phyloP scores from a whole-genome alignment of 2,888 invertebrate species.

The Amitus sp. region DNA sequence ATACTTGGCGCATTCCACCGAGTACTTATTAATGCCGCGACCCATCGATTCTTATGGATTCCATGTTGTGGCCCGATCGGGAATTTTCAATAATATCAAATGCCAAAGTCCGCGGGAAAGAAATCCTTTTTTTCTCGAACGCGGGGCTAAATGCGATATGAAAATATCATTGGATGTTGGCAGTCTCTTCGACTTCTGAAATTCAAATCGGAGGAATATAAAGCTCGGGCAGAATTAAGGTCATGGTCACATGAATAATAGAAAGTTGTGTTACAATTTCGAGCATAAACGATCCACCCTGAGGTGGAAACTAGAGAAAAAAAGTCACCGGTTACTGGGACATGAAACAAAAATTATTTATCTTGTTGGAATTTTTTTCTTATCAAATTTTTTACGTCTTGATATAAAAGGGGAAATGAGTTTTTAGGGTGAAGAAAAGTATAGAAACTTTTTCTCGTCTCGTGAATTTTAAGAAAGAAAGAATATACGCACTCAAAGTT shows the following conservation, averaged over 20 bases:
- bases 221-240: neutral
- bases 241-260: neutral
- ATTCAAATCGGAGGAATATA: neutral
- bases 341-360: too few species aligned
- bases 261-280: constrained; percentile 3
- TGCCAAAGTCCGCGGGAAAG: constrained; percentile 36
- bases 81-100: constrained; percentile 42
- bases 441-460: too few species aligned
- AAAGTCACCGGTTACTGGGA: too few species aligned
- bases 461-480: too few species aligned
- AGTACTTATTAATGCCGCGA: constrained; percentile 37
- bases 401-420: too few species aligned
- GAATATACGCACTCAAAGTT: too few species aligned
- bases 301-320: too few species aligned
- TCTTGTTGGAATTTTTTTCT: too few species aligned
- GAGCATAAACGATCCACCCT: neutral
- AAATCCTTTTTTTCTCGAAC: constrained; percentile 29
- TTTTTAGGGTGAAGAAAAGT: too few species aligned
- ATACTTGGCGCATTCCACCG: constrained; percentile 32
- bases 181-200: neutral
- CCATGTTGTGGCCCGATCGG: constrained; percentile 29
- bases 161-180: neutral
- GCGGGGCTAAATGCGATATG: neutral
- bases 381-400: too few species aligned
- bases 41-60: constrained; percentile 32